Evolutionary conservation across 1,140 invertebrate genomes (phyloP), one percentile per base, ranked within the genome.

Genomic region (Brachionus angularis): DNA sequence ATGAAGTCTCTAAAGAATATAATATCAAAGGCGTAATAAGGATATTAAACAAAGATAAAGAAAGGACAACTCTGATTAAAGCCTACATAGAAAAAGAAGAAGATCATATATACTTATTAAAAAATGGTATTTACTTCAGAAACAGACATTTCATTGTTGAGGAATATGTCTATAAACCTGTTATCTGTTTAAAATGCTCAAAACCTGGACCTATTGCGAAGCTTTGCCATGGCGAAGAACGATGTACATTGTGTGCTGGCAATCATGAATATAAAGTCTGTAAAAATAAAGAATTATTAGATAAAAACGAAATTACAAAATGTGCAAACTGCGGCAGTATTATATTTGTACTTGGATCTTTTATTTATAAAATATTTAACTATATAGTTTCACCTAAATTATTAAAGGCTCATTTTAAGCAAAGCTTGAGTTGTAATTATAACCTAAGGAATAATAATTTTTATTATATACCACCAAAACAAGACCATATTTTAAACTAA

Each of bases 21-120:
- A 29, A n/a, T 16, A 33, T 53, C 14, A 53, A 53, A 31, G 34
- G 50, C 50, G 27, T 53, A 33, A 33, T 7, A 53, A 53, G 50
- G 21, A 53, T 53, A 53, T 8, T 53, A 33, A 53, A 53, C 10
- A 31, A 18, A 53, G 50, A 53, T 10, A 53, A 53, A 31, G 27
- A 53, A 53, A 53, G 50, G 34, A 55, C 52, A 0, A 55, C 52
- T 10, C 52, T 55, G 12, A n/a, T 55, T 34, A 55, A 55, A 36
- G 52, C 29, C 29, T 0, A 31, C 3, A 55, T n/a, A 8, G 52
- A 55, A 16, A 34, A 33, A 18, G 27, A 55, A 21, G 29, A 34
- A 34, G 31, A 55, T 3, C 52, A 55, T 55, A 55, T 34, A 55
- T 55, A 55, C 52, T 34, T 55, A 18, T 31, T 55, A 0, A 55